Percentiles rank a stretch among this genome's conserved stretches.
phyloP scores from a whole-genome alignment of 2,797 vertebrate species.

The Crax fasciolata region DNA sequence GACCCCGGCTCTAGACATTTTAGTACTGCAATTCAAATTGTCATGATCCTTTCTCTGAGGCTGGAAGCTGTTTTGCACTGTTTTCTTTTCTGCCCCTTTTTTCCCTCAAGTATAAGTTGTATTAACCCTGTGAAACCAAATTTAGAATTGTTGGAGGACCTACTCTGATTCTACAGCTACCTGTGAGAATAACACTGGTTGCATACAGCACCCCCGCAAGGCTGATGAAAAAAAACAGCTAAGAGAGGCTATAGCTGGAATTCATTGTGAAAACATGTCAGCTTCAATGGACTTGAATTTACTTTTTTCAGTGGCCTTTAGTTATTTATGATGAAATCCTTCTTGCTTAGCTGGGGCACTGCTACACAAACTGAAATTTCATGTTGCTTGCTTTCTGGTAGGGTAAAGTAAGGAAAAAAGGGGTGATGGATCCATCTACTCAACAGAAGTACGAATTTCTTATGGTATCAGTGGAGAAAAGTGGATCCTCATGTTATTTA shows the following conservation, averaged over 20 bases:
- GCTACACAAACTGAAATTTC: background rate
- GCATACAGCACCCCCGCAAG: background rate
- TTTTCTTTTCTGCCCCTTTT: background rate
- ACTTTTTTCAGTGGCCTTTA: background rate
- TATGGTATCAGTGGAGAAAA: background rate
- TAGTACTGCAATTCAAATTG: background rate
- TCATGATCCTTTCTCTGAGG: constrained; percentile 7
- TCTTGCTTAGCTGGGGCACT: background rate
- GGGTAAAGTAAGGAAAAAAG: background rate
- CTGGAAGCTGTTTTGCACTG: background rate
- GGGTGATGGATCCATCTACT: accelerated
- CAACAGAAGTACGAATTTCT: background rate
- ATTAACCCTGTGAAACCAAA: background rate
- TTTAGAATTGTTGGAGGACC: background rate
- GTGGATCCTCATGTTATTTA: background rate
- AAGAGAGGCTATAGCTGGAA: background rate
- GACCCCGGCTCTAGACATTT: background rate
- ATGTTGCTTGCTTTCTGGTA: background rate
- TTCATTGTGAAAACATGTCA: background rate
- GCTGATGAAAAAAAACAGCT: background rate
- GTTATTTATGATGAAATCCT: background rate
- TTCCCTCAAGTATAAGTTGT: background rate
- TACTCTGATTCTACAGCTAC: background rate
- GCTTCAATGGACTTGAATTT: background rate
- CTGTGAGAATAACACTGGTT: background rate